Evolutionary conservation across 2,113 vertebrate species (phyloP), one percentile per base, ranked within the genome.

Genomic region (Megatriorchis doriae): DNA sequence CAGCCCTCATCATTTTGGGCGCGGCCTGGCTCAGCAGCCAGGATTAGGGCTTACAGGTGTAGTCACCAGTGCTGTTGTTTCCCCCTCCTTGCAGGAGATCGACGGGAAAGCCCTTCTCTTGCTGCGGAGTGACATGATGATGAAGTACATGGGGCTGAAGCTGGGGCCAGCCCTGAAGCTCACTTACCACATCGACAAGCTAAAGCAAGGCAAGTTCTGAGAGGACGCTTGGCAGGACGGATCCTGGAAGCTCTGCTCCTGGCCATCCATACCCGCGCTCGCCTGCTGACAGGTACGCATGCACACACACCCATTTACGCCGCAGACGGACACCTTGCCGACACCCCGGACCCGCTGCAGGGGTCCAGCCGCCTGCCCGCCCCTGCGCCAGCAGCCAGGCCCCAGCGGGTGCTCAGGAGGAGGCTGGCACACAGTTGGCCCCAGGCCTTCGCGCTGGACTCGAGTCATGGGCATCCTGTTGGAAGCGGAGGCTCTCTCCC

Each of bases 101-200:
- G 99, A 99, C 4, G 99, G 99, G 25, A 99, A 99, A 80, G 99
- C 99, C 21, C 98, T 99, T 73, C 98, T 99, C 53, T 82, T 99
- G 95, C 97, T 99, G 90, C 98, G 99, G 14, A 99, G 99, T 6
- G 99, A 99, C 94, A 98, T 99, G 98, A 99, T 99, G 99, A 99
- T 99, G 99, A 99, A 99, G 95, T 99, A 99, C 97, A 99, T 99
- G 99, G 99, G 99, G 59, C 97, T 99, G 95, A 99, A 99, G 98
- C 98, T 99, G 86, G 99, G 99, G 27, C 99, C 99, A 0, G 99
- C 99, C 21, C 98, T 99, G 97, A 99, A 99, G 97, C 99, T 99
- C 94, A 99, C 98, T 89, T 99, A 99, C 97, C 99, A 99, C 98
- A 99, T 99, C 6, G 99, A 99, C 98, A 99, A 98, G 97, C 98